Evolutionary conservation across 2,797 vertebrate species (phyloP), one percentile per base, ranked within the genome.

Genomic region (Periophthalmus magnuspinnatus): DNA sequence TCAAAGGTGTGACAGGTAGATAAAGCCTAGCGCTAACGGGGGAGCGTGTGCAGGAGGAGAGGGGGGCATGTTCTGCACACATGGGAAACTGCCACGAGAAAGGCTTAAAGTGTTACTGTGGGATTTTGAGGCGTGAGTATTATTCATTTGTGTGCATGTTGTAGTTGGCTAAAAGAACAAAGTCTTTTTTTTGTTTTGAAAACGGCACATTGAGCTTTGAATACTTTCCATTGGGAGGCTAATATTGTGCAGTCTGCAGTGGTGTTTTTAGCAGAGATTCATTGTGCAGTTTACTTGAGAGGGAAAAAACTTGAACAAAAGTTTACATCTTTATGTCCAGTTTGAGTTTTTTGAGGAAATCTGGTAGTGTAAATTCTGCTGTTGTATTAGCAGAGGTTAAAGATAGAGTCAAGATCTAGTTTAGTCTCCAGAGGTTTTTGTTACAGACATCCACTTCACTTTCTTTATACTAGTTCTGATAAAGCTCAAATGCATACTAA

Each of bases 1-100:
- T 90, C 88, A 87, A 88, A 90, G 84, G 75, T 86, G 36, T 65
- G 84, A 80, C 82, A 89, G 85, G 77, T 78, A 81, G 80, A 79
- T 76, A 69, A 83, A 77, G 65, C 17, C 0, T 13, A 64, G 54
- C 64, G 65, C 68, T 21, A 81, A 50, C 24, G 9, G 56, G 48
- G 24, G 36, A 22, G n/a, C 10, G 6, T 3, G 6, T 50, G 34
- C 59, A 33, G 33, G 16, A 58, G 24, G 21, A 33, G 36, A 32
- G 28, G 5, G 5, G 54, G 22, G 34, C 0, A n/a, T 3, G 13
- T 28, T 55, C 33, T 58, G 19, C 58, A 81, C 72, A 69, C 68
- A 79, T 67, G 78, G 71, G 61, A 57, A 50, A 72, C 63, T 72
- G 75, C 67, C 45, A 47, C 79, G 47, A 64, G 62, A 57, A 16